phyloP scores from a whole-genome alignment of 2,113 vertebrate species.

The Phyllostomus hastatus region DNA sequence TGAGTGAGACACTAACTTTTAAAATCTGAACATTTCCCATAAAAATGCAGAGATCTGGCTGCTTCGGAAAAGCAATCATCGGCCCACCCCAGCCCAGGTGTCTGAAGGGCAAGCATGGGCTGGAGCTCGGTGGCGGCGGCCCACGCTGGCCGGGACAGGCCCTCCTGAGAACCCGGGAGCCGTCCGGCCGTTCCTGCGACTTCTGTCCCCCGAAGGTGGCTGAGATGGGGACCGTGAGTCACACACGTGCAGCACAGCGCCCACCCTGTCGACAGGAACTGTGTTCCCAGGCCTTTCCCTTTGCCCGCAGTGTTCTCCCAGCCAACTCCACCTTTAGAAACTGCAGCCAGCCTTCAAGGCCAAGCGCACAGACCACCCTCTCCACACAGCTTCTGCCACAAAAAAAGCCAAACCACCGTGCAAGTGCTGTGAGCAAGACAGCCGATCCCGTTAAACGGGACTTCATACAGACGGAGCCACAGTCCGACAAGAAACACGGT shows the following conservation, averaged over 20 bases:
- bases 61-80: neutral
- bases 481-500: neutral
- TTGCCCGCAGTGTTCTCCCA: neutral
- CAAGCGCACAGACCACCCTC: neutral
- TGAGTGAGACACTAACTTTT: neutral
- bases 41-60: neutral
- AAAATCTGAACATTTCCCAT: neutral
- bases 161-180: neutral
- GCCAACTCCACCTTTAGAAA: neutral
- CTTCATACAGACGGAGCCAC: neutral
- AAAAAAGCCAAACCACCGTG: neutral
- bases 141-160: neutral
- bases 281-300: neutral
- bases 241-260: rapidly evolving
- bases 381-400: neutral
- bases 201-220: neutral
- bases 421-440: neutral
- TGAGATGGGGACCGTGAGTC: neutral
- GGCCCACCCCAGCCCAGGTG: too few species aligned
- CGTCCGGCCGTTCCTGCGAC: neutral
- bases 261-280: neutral
- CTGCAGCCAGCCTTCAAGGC: neutral
- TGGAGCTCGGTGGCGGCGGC: neutral
- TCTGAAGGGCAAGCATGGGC: too few species aligned
- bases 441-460: neutral